Evolutionary conservation across 1,140 invertebrate species (phyloP).

Genomic region (Carcinoscorpius rotundicauda): DNA sequence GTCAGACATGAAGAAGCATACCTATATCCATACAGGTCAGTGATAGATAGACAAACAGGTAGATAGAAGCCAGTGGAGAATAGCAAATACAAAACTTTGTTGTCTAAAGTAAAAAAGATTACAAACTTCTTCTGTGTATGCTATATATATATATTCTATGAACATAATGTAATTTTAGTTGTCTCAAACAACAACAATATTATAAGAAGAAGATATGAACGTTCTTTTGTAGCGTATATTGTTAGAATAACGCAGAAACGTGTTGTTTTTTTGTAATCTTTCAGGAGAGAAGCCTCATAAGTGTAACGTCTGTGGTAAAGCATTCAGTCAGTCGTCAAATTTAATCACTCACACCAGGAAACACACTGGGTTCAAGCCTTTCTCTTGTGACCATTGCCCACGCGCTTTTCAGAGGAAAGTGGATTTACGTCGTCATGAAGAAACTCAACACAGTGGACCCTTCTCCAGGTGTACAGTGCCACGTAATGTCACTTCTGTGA

Average conservation of each 20-base stretch:
- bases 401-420: constrained; percentile 69
- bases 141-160: too few species aligned
- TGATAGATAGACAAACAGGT: background rate
- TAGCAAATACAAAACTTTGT: too few species aligned
- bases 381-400: constrained; percentile 81
- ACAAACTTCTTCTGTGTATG: too few species aligned
- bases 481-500: too few species aligned
- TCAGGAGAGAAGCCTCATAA: constrained; percentile 36
- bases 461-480: too few species aligned
- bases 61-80: constrained; percentile 26
- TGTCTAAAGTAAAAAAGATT: too few species aligned
- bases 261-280: constrained; percentile 19
- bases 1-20: constrained; percentile 58
- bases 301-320: constrained; percentile 50
- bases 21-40: constrained; percentile 43
- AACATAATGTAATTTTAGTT: too few species aligned
- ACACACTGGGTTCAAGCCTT: constrained; percentile 93
- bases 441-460: constrained; percentile 63
- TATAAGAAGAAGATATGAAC: too few species aligned
- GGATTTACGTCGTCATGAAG: constrained; percentile 79
- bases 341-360: constrained; percentile 95
- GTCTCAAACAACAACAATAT: too few species aligned
- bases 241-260: too few species aligned
- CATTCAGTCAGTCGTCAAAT: constrained; percentile 97
- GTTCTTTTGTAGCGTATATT: too few species aligned